Conservation (phyloP, 1,140 invertebrate species). For the Scaptodrosophila lebanonensis region DNA sequence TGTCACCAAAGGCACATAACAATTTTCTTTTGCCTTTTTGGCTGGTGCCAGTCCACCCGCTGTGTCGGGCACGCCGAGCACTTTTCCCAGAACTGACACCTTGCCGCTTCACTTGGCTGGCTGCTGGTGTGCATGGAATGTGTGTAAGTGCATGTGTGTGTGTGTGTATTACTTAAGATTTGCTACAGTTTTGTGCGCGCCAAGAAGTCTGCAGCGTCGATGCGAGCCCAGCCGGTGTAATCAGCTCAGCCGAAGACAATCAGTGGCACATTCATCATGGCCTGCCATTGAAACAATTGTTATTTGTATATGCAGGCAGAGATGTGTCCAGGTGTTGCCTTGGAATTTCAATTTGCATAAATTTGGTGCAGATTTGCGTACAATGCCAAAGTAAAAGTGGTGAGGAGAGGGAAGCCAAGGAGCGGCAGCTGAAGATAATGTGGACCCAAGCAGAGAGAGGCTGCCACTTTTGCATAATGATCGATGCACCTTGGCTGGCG, state of each 20-base stretch:
- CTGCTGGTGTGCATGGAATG: too few relatives aligned
- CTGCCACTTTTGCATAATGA: slow-evolving; percentile 36
- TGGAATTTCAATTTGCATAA: slow-evolving; percentile 71
- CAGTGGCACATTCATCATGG: slow-evolving; percentile 52
- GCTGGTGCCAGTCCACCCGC: slow-evolving; percentile 40
- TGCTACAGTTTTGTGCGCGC: slow-evolving; percentile 64
- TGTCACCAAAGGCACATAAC: slow-evolving; percentile 52
- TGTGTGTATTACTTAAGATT: slow-evolving; percentile 18
- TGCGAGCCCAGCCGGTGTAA: slow-evolving; percentile 5
- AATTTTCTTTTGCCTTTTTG: slow-evolving; percentile 42
- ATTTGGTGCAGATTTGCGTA: slow-evolving; percentile 70
- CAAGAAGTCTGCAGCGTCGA: slow-evolving; percentile 48
- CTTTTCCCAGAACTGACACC: slow-evolving; percentile 70
- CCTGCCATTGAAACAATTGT: slow-evolving; percentile 26
- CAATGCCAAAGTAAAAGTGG: too few relatives aligned
- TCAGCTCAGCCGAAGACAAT: slow-evolving; percentile 16
- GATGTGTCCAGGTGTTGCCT: slow-evolving; percentile 62
- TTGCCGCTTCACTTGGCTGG: slow-evolving; percentile 29
- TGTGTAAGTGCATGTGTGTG: too few relatives aligned
- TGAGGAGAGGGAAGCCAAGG: slow-evolving; percentile 7
- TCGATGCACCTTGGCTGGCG: slow-evolving; percentile 17
- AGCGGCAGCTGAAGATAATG: background rate
- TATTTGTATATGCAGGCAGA: background rate
- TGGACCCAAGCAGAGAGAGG: too few relatives aligned
- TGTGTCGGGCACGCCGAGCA: slow-evolving; percentile 49